These are phyloP conservation scores for Prosapia bicincta DNA, from an alignment of 2,888 invertebrate genomes.

Conservation along the genomic window DNA sequence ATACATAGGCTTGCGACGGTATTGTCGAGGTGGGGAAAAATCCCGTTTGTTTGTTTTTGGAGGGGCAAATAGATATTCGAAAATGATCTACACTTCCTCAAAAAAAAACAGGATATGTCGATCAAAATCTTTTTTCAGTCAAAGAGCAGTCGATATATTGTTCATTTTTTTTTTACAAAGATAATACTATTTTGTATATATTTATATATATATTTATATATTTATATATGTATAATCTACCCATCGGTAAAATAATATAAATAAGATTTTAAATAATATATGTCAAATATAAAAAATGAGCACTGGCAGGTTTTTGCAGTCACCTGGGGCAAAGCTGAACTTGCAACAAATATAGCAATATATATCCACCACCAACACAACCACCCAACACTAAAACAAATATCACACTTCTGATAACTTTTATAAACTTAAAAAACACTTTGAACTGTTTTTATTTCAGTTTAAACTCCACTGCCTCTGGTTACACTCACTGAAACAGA, in stretches of 20 bases:
- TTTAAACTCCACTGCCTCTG: background rate
- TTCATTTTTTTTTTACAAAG: conserved; percentile 2
- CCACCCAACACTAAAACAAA: background rate
- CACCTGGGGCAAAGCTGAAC: background rate
- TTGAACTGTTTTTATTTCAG: background rate
- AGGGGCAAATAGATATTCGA: background rate
- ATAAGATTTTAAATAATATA: conserved; percentile 4
- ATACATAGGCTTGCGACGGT: background rate
- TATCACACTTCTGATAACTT: background rate
- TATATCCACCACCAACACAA: background rate
- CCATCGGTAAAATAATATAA: background rate
- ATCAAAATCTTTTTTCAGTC: background rate
- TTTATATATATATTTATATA: background rate
- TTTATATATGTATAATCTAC: background rate
- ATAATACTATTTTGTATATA: background rate
- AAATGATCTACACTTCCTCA: background rate
- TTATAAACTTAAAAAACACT: background rate
- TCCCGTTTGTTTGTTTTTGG: background rate
- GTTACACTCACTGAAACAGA: background rate
- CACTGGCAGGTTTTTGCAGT: conserved; percentile 1
- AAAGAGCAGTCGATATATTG: background rate
- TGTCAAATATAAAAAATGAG: conserved; percentile 25
- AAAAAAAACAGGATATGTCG: background rate
- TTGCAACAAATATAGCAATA: background rate
- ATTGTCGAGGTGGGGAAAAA: background rate